Base-by-base conservation (phyloP, 2,888 invertebrate genomes). In the Arctia plantaginis region DNA sequence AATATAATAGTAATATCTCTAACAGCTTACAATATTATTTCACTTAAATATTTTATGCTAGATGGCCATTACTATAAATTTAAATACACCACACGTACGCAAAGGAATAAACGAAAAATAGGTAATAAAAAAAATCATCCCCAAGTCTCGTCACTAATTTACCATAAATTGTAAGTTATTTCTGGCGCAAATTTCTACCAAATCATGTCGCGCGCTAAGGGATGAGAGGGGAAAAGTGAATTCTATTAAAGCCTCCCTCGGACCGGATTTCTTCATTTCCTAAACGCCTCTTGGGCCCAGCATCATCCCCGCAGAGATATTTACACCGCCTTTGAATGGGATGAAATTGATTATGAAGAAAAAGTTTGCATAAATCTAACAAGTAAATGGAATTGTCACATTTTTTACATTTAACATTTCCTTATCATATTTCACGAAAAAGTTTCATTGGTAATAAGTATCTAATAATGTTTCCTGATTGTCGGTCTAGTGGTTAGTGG, bases 211-310 rank as follows among this genome's bases (percentile, higher is more conserved):
- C 83, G 87, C 90, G 85, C 87, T 87, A 79, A 81, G 80, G 79
- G 76, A 75, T 51, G 72, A 76, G 73, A 73, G 80, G 77, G 79
- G 77, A 81, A 86, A 86, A 87, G 86, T 86, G 88, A 89, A 91
- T 92, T 91, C 91, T 90, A 92, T 93, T 92, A 91, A 88, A 86
- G 86, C 85, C 81, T 80, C 82, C 87, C 82, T 79, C 78, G 78
- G 87, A 85, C 91, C 92, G 93, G 93, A 93, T 91, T 89, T 89
- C 88, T 92, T 93, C 91, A 93, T 93, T 93, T 93, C 93, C 93
- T 93, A 86, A 86, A 82, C 86, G 85, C 87, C 85, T 87, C 86
- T 82, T 72, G 82, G 86, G 84, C 78, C 77, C 82, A 76, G 81
- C 80, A 81, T 76, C 51, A 44, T 51, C 62, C 83, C 81, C 78